phyloP scores from a whole-genome alignment of 2,888 invertebrate species.

The Acrocyrtus sp. region DNA sequence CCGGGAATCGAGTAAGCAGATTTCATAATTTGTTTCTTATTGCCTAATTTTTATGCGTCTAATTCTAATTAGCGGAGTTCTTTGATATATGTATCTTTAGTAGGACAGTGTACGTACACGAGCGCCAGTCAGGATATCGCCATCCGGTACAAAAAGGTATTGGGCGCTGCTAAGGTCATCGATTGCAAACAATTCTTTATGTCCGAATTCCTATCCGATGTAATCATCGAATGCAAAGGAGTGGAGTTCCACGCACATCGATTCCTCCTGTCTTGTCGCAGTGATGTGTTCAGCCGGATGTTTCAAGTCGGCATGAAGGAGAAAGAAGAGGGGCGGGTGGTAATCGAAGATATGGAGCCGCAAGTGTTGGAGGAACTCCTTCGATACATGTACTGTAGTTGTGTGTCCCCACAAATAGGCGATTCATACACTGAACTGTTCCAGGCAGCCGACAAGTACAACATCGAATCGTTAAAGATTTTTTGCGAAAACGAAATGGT shows the following conservation, averaged over 20 bases:
- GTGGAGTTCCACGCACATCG: conserved; percentile 41
- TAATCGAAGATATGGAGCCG: conserved; percentile 51
- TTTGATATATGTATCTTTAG: conserved; percentile 14
- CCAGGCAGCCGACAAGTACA: conserved; percentile 50
- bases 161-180: conserved; percentile 24
- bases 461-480: conserved; percentile 37
- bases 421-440: conserved; percentile 41
- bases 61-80: too few relatives aligned
- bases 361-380: conserved; percentile 49
- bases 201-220: conserved; percentile 47
- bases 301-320: conserved; percentile 51
- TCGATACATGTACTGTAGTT: conserved; percentile 48
- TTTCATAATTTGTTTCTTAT: too few relatives aligned
- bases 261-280: conserved; percentile 47
- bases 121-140: conserved; percentile 16
- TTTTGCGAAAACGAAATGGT: conserved; percentile 47
- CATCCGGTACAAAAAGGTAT: conserved; percentile 1
- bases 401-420: conserved; percentile 14
- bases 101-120: conserved; percentile 12
- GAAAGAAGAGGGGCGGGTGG: conserved; percentile 30
- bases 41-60: conserved; percentile 1
- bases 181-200: conserved; percentile 34
- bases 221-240: conserved; percentile 33
- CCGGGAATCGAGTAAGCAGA: conserved; percentile 45
- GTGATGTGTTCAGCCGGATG: conserved; percentile 46